Conservation (phyloP, 2,113 vertebrate genomes). For the Barbus barbus region DNA sequence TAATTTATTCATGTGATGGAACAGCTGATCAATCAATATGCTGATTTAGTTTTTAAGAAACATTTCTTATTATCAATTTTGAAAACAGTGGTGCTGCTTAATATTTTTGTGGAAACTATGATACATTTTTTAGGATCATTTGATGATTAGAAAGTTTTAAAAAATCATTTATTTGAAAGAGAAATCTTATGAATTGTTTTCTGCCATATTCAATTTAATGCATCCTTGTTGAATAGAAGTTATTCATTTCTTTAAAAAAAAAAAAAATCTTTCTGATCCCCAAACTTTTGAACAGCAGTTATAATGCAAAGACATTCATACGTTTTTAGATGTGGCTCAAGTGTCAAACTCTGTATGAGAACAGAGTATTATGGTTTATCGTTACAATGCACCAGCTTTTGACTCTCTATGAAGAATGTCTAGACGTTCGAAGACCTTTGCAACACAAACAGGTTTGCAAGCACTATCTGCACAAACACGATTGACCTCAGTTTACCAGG, state of each 20-base stretch:
- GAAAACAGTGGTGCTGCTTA: background rate
- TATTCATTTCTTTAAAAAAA: background rate
- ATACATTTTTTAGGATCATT: background rate
- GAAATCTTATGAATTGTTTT: background rate
- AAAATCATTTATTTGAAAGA: background rate
- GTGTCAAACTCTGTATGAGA: background rate
- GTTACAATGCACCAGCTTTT: background rate
- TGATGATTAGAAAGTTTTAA: background rate
- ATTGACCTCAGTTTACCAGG: slow-evolving; percentile 15
- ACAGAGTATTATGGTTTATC: background rate
- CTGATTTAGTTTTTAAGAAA: background rate
- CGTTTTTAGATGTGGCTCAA: background rate
- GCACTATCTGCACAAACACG: background rate
- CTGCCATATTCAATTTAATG: background rate
- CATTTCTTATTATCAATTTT: background rate
- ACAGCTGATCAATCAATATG: no score
- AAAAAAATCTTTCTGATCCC: background rate
- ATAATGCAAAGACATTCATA: background rate
- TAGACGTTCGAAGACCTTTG: slow-evolving; percentile 6
- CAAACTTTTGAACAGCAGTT: background rate
- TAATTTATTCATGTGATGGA: background rate
- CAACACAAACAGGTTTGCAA: slow-evolving; percentile 22
- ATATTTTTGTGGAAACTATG: background rate
- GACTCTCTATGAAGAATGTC: background rate
- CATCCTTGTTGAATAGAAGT: background rate